Evolutionary conservation across 37 sponge, comb jelly and placozoan species (phyloP).

Genomic region (Cladorhizidae sp.): DNA sequence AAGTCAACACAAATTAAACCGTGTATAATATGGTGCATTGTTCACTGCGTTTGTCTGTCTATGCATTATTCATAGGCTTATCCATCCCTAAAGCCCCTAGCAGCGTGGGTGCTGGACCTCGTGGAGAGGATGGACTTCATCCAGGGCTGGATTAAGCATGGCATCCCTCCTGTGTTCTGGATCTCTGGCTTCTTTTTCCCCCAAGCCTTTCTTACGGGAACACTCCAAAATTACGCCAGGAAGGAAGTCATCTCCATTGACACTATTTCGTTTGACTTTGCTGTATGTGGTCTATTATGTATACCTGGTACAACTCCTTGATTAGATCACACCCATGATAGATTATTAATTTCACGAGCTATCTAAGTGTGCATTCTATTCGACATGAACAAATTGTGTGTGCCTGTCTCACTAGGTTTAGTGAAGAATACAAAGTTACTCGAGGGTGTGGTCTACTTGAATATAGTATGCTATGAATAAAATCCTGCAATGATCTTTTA

Average conservation of each 20-base stretch:
- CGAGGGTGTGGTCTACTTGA: no score
- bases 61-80: conserved; percentile 65
- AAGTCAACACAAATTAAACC: no score
- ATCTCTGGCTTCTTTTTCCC: conserved; percentile 99
- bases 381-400: no score
- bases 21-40: background rate
- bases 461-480: no score
- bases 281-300: conserved; percentile 55
- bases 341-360: no score
- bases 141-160: conserved; percentile 85
- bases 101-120: conserved; percentile 92
- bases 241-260: conserved; percentile 93
- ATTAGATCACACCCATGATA: no score
- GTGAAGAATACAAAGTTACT: no score
- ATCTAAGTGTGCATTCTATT: no score
- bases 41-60: background rate
- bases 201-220: conserved; percentile 97
- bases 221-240: conserved; percentile 98
- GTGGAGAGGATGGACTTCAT: conserved; percentile 86
- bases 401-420: no score
- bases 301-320: no score
- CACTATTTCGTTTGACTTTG: conserved; percentile 89
- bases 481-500: no score
- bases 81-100: conserved; percentile 96
- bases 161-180: conserved; percentile 89